Evolutionary conservation across 2,113 vertebrate species (phyloP).

Genomic region (Artemisiospiza belli): DNA sequence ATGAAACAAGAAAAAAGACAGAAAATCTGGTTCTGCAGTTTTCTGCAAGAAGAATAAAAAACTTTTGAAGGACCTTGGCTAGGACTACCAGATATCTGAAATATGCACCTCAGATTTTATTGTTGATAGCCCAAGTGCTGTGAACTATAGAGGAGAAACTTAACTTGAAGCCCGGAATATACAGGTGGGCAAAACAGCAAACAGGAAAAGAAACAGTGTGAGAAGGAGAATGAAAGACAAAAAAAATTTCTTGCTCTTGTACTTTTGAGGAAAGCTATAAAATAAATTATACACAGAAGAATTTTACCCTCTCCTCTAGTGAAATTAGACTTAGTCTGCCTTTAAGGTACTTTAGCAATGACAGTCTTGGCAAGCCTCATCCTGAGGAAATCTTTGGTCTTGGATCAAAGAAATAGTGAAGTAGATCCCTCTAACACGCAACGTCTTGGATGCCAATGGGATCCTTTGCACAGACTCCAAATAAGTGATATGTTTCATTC

Average conservation of each 20-base stretch:
- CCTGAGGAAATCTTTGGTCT: neutral
- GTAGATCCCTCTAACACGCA: neutral
- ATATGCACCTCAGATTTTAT: neutral
- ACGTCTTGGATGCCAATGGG: neutral
- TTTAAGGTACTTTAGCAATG: neutral
- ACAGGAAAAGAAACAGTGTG: neutral
- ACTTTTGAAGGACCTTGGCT: neutral
- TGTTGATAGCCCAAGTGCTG: neutral
- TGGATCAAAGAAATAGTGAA: neutral
- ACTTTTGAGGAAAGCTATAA: neutral
- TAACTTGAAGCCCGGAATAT: neutral
- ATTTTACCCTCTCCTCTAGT: neutral
- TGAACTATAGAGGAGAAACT: neutral
- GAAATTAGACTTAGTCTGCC: neutral
- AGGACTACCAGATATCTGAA: neutral
- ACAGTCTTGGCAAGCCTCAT: neutral
- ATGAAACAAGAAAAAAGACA: neutral
- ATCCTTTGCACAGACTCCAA: neutral
- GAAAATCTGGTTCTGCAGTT: neutral
- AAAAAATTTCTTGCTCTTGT: neutral
- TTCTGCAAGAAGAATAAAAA: neutral
- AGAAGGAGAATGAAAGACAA: neutral
- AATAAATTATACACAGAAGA: neutral
- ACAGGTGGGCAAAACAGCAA: neutral
- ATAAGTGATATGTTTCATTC: neutral